These are phyloP conservation scores for Aphelenchoides fujianensis DNA, from an alignment of 1,140 invertebrate species.

Conservation along the genomic window DNA sequence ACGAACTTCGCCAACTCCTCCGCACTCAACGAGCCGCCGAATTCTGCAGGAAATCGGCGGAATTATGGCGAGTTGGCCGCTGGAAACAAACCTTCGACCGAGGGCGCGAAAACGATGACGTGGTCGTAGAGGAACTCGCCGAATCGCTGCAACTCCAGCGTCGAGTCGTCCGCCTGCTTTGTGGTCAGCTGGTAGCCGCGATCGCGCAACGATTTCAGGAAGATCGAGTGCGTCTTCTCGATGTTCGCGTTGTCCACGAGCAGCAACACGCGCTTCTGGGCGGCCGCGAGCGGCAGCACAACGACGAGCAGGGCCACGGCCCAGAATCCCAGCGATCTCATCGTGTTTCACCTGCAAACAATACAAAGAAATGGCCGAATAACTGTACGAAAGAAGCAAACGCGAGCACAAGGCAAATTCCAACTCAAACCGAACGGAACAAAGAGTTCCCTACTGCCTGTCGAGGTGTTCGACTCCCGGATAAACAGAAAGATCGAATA, in stretches of 20 bases:
- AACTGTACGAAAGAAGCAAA: neutral
- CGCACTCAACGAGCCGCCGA: constrained; percentile 71
- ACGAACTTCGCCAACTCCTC: constrained; percentile 90
- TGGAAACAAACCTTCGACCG: constrained; percentile 73
- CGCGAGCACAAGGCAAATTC: too few species aligned
- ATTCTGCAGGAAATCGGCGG: constrained; percentile 45
- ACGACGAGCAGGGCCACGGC: neutral
- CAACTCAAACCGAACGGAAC: neutral
- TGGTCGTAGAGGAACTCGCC: constrained; percentile 94
- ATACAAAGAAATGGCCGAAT: neutral
- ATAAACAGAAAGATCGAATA: too few species aligned
- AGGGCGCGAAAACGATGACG: constrained; percentile 90
- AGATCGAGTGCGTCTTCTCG: constrained; percentile 92
- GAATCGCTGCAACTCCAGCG: constrained; percentile 84
- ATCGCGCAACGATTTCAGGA: constrained; percentile 88
- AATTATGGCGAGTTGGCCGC: neutral
- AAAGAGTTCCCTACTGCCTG: neutral
- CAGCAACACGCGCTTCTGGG: constrained; percentile 68
- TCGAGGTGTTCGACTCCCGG: neutral
- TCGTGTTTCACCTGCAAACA: too few species aligned
- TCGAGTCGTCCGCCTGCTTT: constrained; percentile 88
- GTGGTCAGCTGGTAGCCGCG: constrained; percentile 83
- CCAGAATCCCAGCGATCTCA: too few species aligned
- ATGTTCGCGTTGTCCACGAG: constrained; percentile 89
- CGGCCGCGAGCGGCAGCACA: neutral